A percentile compares a stretch with the other conserved stretches of the same genome.
Evolutionary conservation across 2,113 vertebrate species (phyloP).

Genomic region (Melospiza melodia): DNA sequence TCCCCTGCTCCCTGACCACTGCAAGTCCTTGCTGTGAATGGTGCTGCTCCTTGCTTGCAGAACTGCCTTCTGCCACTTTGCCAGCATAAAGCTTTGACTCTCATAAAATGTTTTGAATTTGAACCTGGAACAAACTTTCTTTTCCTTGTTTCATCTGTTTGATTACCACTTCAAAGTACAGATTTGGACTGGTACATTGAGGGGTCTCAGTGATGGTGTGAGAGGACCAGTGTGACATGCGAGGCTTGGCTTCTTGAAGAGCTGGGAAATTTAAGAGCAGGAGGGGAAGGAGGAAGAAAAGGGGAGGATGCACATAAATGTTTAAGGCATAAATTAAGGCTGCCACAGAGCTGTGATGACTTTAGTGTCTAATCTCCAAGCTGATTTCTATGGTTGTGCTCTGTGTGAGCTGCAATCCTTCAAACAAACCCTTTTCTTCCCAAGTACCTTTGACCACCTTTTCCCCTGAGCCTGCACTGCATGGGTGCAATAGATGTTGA

Average conservation of each 20-base stretch:
- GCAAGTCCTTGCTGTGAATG: background rate
- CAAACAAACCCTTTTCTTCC: background rate
- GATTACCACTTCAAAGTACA: background rate
- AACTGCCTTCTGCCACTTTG: background rate
- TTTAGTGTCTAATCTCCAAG: background rate
- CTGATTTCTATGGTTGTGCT: background rate
- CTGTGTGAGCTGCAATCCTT: background rate
- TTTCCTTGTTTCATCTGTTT: background rate
- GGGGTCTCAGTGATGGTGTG: fast-evolving
- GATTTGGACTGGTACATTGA: background rate
- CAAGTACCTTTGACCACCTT: background rate
- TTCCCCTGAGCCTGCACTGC: background rate
- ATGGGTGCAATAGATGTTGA: fast-evolving
- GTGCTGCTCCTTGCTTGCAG: background rate
- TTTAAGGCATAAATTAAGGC: background rate
- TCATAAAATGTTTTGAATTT: background rate
- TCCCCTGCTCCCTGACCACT: background rate
- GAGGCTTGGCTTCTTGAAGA: background rate
- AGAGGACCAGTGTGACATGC: fast-evolving
- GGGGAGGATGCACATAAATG: background rate
- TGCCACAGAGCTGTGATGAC: background rate
- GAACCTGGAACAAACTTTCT: background rate
- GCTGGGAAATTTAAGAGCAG: background rate
- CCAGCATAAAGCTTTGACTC: background rate
- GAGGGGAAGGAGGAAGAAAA: background rate